These are phyloP conservation scores for Calypte anna DNA, from an alignment of 2,113 vertebrate genomes.

Conservation along the genomic window DNA sequence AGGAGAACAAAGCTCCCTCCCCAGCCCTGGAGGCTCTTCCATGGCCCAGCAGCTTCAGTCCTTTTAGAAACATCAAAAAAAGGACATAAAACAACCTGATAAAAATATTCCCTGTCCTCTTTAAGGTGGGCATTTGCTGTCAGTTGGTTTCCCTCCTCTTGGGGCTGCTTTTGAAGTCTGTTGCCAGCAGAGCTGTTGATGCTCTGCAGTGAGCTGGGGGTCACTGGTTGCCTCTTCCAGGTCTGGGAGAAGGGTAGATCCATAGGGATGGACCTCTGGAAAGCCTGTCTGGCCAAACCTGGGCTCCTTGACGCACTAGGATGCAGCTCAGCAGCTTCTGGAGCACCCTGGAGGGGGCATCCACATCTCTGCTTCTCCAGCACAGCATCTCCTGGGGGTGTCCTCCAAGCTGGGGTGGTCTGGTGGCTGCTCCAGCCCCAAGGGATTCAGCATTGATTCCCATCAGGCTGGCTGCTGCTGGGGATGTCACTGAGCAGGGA, in stretches of 20 bases:
- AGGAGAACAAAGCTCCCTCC: not conserved
- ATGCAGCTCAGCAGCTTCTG: not conserved
- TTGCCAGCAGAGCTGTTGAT: not conserved
- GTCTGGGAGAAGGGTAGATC: not conserved
- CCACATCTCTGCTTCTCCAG: not conserved
- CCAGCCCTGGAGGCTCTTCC: not conserved
- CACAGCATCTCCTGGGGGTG: no score
- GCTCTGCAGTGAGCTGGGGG: not conserved
- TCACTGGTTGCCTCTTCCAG: not conserved
- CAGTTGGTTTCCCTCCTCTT: not conserved
- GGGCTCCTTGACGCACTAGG: rapidly evolving
- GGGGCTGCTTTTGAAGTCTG: not conserved
- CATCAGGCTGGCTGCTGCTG: no score
- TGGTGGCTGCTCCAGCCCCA: no score
- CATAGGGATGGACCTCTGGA: rapidly evolving
- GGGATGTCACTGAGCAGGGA: no score
- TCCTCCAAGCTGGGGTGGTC: no score
- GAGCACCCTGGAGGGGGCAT: not conserved
- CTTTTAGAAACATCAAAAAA: not conserved
- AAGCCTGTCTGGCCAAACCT: rapidly evolving
- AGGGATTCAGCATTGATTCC: no score
- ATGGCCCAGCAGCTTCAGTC: not conserved
- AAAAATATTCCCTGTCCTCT: not conserved
- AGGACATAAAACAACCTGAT: not conserved
- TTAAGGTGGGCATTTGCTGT: not conserved